phyloP scores from a whole-genome alignment of 2,113 vertebrate species.

The Catharus bicknelli region DNA sequence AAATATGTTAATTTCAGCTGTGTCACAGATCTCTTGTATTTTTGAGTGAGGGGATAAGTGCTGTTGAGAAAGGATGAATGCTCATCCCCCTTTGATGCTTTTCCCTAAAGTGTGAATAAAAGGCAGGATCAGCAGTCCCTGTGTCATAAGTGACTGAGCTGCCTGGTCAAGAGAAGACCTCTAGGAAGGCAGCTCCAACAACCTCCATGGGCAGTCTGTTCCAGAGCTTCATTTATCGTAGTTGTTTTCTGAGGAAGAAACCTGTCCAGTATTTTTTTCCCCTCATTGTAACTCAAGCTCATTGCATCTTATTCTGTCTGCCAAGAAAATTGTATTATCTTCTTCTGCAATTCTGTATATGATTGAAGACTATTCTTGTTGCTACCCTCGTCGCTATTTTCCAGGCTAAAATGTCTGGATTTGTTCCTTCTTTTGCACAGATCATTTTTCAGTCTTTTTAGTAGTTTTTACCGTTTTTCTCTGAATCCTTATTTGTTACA shows the following conservation, averaged over 20 bases:
- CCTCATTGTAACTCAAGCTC: neutral
- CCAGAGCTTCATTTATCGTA: neutral
- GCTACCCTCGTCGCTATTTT: neutral
- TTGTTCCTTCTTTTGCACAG: neutral
- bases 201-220: neutral
- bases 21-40: neutral
- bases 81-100: neutral
- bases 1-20: neutral
- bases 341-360: neutral
- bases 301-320: neutral
- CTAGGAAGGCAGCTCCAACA: neutral
- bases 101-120: neutral
- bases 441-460: neutral
- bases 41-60: neutral
- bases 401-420: neutral
- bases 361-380: neutral
- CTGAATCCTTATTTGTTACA: neutral
- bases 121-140: neutral
- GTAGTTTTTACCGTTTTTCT: neutral
- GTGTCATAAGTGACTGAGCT: neutral
- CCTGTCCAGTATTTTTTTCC: rapidly evolving
- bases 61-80: neutral
- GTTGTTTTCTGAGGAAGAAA: neutral
- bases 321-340: neutral
- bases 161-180: neutral